Percentiles rank a stretch among this genome's conserved stretches.
Evolutionary conservation across 2,888 invertebrate species (phyloP).

Genomic region (Megalurothrips usitatus): DNA sequence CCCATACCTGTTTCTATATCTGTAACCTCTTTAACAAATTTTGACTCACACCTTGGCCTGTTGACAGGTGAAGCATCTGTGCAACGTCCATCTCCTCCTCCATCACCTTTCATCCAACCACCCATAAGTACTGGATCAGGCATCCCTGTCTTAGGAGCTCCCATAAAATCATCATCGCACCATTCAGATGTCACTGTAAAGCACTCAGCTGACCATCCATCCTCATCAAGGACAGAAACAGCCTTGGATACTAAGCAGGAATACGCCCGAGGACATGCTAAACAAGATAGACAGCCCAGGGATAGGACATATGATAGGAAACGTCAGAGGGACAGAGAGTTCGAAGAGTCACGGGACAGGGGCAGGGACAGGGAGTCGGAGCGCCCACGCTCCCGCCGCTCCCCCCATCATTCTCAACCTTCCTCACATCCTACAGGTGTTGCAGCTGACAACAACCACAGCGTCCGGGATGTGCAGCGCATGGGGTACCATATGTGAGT

Average conservation of each 20-base stretch:
- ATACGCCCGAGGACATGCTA: not conserved
- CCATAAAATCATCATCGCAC: not conserved
- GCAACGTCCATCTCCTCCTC: slow-evolving; percentile 17
- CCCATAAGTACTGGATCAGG: slow-evolving; percentile 24
- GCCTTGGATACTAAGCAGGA: slow-evolving; percentile 29
- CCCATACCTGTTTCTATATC: not conserved
- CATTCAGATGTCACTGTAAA: not conserved
- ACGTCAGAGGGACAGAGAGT: slow-evolving; percentile 36
- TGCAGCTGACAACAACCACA: slow-evolving; percentile 38
- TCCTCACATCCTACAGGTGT: slow-evolving; percentile 28
- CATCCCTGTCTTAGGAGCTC: slow-evolving; percentile 19
- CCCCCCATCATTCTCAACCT: slow-evolving; percentile 27
- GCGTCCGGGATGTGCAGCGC: slow-evolving; percentile 44
- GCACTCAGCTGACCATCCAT: not conserved
- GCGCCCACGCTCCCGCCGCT: slow-evolving; percentile 26
- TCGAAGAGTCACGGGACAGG: slow-evolving; percentile 39
- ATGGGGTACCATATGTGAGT: slow-evolving; percentile 10
- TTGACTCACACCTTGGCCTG: not conserved
- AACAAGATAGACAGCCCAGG: slow-evolving; percentile 34
- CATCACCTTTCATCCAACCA: slow-evolving; percentile 19
- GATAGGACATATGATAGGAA: slow-evolving; percentile 36
- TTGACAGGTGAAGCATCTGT: not conserved
- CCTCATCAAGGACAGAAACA: slow-evolving; percentile 1
- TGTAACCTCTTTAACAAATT: not conserved
- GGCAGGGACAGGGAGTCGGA: slow-evolving; percentile 38